Evolutionary conservation across 2,888 invertebrate species (phyloP).

Genomic region (Nymphalis polychloros): DNA sequence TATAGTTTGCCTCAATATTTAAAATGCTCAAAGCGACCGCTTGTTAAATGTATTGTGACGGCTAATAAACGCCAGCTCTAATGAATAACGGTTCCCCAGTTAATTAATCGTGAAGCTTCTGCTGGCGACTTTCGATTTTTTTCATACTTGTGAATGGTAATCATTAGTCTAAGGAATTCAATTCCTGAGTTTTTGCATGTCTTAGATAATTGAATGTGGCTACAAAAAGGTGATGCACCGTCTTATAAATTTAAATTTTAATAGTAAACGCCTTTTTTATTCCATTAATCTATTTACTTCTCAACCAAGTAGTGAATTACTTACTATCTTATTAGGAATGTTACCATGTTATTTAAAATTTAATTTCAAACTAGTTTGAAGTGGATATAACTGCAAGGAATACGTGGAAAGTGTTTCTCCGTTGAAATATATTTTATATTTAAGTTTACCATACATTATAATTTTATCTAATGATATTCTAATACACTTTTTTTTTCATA

Average conservation of each 20-base stretch:
- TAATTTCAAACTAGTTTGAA: no score
- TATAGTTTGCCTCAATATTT: conserved; percentile 39
- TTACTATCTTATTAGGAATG: not conserved
- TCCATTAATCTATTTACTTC: conserved; percentile 5
- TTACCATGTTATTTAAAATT: not conserved
- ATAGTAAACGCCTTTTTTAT: conserved; percentile 4
- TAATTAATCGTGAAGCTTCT: conserved; percentile 70
- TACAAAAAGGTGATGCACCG: conserved; percentile 15
- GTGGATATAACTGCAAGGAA: no score
- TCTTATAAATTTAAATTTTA: conserved; percentile 11
- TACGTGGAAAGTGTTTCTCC: no score
- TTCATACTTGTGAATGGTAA: conserved; percentile 35
- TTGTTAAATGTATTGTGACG: conserved; percentile 77
- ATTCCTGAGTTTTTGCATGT: conserved; percentile 22
- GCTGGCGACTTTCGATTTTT: conserved; percentile 54
- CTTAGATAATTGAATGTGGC: conserved; percentile 17
- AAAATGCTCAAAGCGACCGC: conserved; percentile 52
- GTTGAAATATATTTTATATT: no score
- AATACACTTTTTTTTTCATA: no score
- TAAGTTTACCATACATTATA: no score
- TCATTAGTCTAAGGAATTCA: conserved; percentile 11
- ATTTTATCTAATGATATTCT: no score
- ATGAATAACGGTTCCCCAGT: conserved; percentile 67
- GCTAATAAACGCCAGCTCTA: conserved; percentile 68
- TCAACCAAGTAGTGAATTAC: not conserved